Percentiles rank a stretch among this genome's conserved stretches.
Evolutionary conservation across 2,797 vertebrate species (phyloP).

Genomic region (Phrynocephalus forsythii): DNA sequence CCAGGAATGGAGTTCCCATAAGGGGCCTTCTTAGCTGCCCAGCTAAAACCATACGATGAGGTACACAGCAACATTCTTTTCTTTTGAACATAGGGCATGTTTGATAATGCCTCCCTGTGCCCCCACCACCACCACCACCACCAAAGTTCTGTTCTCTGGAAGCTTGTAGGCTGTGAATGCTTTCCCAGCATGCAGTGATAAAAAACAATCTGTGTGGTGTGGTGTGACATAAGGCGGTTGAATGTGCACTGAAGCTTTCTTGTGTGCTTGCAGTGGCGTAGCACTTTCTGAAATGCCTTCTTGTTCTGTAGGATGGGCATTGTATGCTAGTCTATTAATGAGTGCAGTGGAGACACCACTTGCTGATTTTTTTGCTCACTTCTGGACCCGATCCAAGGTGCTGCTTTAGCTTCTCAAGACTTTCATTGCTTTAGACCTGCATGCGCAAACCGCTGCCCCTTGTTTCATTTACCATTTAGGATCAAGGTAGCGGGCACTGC

Average conservation of each 20-base stretch:
- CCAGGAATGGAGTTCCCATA: background rate
- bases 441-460: background rate
- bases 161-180: background rate
- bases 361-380: background rate
- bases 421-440: background rate
- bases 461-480: background rate
- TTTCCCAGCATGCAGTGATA: background rate
- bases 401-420: background rate
- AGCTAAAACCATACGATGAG: slow-evolving; percentile 1
- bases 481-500: background rate
- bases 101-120: background rate
- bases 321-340: background rate
- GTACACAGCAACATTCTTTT: background rate
- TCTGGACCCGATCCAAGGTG: background rate
- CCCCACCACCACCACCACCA: no score
- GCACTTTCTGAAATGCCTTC: background rate
- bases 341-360: background rate
- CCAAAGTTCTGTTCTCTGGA: background rate
- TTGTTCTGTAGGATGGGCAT: background rate
- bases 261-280: background rate
- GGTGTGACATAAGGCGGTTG: background rate
- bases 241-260: background rate
- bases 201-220: background rate
- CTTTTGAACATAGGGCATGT: background rate
- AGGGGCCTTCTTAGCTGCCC: slow-evolving; percentile 9